Conservation (phyloP, 1,140 invertebrate species). For the Sminthurides bifidus region DNA sequence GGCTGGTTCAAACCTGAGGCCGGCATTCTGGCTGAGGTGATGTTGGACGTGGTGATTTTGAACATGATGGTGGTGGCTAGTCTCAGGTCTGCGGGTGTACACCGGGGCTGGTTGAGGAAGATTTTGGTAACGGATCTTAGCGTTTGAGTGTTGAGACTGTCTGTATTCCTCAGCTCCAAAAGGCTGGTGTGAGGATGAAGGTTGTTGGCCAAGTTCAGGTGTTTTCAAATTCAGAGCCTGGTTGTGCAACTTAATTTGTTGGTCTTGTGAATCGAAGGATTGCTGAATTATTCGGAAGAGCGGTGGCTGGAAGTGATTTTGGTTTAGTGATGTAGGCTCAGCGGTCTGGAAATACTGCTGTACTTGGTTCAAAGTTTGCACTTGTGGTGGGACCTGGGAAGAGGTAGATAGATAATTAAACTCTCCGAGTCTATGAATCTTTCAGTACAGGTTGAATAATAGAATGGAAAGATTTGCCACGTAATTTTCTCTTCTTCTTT, state of each 20-base stretch:
- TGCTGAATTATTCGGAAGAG: not conserved
- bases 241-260: not conserved
- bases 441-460: not conserved
- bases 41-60: constrained; percentile 1
- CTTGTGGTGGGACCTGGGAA: constrained; percentile 11
- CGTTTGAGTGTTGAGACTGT: too few relatives aligned
- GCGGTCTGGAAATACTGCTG: constrained; percentile 21
- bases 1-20: not conserved
- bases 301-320: constrained; percentile 2
- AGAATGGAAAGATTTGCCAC: not conserved
- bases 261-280: not conserved
- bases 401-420: not conserved
- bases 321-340: constrained; percentile 9
- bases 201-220: constrained; percentile 1
- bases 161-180: not conserved
- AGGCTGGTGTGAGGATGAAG: too few relatives aligned
- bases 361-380: constrained; percentile 19
- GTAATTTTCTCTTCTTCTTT: not conserved
- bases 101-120: not conserved
- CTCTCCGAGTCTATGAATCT: not conserved
- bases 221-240: not conserved
- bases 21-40: not conserved
- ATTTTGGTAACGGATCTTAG: constrained; percentile 1
- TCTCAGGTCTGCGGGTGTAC: not conserved
- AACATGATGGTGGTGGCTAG: constrained; percentile 7